Evolutionary conservation across 2,888 invertebrate genomes (phyloP).

Genomic region (Himalopsyche japonica): DNA sequence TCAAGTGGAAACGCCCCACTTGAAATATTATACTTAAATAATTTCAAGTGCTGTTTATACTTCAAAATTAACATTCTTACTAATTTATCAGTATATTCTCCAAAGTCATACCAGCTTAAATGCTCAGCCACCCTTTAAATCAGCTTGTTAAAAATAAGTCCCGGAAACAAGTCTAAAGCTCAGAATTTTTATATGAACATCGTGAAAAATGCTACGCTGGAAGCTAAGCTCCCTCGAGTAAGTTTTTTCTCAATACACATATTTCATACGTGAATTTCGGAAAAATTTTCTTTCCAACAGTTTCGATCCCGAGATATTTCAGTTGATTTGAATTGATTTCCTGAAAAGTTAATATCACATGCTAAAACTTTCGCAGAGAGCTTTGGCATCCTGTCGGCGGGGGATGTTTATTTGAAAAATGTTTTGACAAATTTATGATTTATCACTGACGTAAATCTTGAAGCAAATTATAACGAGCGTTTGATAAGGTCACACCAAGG

Average conservation of each 20-base stretch:
- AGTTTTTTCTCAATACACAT: neutral
- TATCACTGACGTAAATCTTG: conserved; percentile 12
- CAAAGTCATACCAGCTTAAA: neutral
- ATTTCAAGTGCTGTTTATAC: neutral
- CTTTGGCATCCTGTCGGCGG: conserved; percentile 6
- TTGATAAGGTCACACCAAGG: neutral
- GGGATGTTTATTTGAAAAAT: conserved; percentile 27
- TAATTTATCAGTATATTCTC: neutral
- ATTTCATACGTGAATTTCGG: neutral
- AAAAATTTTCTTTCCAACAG: neutral
- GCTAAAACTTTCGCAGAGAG: neutral
- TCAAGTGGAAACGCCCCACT: too few relatives aligned
- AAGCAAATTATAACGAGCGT: conserved; percentile 21
- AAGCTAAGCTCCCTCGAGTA: neutral
- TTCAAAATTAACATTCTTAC: neutral
- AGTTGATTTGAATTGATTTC: conserved; percentile 38
- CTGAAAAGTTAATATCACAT: conserved; percentile 19
- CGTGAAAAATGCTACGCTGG: neutral
- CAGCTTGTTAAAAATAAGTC: neutral
- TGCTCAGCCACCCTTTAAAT: neutral
- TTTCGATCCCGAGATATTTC: conserved; percentile 19
- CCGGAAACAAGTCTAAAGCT: neutral
- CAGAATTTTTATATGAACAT: neutral
- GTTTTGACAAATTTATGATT: conserved; percentile 22
- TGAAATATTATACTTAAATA: too few relatives aligned